Base-by-base conservation (phyloP, 2,113 vertebrate species). In the Morone saxatilis region DNA sequence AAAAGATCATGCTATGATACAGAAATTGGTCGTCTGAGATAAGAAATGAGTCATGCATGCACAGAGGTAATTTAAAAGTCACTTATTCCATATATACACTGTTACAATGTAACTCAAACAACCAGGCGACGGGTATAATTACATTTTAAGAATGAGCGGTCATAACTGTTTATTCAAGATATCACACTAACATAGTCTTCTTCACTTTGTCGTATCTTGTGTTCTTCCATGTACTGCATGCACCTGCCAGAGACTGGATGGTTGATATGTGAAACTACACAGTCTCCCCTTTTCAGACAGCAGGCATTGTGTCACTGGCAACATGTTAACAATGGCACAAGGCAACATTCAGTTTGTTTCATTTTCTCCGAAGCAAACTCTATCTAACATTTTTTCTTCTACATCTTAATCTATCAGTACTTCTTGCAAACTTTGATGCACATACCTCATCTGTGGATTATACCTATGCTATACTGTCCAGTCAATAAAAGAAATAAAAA, bases 191-290 rank as follows among this genome's bases (percentile, higher is more conserved):
- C 73, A 50, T 41, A 22, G 31, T 67, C 22, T 54, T 9, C 6
- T 36, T 56, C 47, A 40, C 36, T 25, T 47, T 61, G 54, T 67
- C 66, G 63, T 61, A 25, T 75, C 70, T 85, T 17, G 11, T 66
- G n/a, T 83, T 73, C 19, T 40, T 48, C 43, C 54, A 6, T 78
- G 75, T 53, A 76, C 40, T 57, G 66, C 5, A 17, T 73, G 75
- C 85, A 87, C 88, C 85, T 89, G 85, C 85, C 13, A 45, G 43
- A 70, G 68, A 63, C 81, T 60, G 85, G 78, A 82, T 70, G 85
- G 75, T 56, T 36, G 20, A 50, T 45, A 22, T 62, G 17, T 5
- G 17, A 36, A 66, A 31, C 53, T n/a, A 50, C 36, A 60, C 31
- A 65, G 56, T 50, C 22, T 22, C 43, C 45, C 16, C 43, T 45